phyloP scores from a whole-genome alignment of 2,888 invertebrate genomes.

The Osedax fenrisi region DNA sequence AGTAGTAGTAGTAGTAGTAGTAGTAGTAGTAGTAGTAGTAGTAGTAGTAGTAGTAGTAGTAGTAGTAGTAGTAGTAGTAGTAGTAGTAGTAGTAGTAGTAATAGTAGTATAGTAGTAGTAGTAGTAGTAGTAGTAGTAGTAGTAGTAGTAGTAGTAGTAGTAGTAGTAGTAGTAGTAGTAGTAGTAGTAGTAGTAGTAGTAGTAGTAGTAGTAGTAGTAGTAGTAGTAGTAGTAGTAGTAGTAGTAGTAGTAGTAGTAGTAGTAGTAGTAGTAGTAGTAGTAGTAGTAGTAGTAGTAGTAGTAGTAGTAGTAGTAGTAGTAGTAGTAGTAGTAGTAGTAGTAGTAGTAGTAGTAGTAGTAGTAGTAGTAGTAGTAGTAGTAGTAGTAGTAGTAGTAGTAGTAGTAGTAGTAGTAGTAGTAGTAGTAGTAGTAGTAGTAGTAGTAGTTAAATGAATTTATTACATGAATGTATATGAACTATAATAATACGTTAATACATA shows the following conservation, averaged over 20 bases:
- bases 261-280: slow-evolving; percentile 23
- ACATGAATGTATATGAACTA: too few species aligned
- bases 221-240: too few species aligned
- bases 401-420: slow-evolving; percentile 2
- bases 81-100: background rate
- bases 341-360: background rate
- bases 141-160: background rate
- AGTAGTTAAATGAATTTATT: too few species aligned
- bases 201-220: background rate
- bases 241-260: slow-evolving; percentile 26
- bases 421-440: slow-evolving; percentile 2
- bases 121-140: background rate
- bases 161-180: slow-evolving; percentile 24
- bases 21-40: background rate
- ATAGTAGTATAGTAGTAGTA: too few species aligned
- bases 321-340: slow-evolving; percentile 1
- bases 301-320: slow-evolving; percentile 17
- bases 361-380: background rate
- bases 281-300: slow-evolving; percentile 21
- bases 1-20: background rate
- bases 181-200: slow-evolving; percentile 24
- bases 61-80: too few species aligned
- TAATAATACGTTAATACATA: too few species aligned
- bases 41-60: too few species aligned
- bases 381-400: background rate